Base-by-base conservation (phyloP, 2,888 invertebrate species). In the Pimpla rufipes region DNA sequence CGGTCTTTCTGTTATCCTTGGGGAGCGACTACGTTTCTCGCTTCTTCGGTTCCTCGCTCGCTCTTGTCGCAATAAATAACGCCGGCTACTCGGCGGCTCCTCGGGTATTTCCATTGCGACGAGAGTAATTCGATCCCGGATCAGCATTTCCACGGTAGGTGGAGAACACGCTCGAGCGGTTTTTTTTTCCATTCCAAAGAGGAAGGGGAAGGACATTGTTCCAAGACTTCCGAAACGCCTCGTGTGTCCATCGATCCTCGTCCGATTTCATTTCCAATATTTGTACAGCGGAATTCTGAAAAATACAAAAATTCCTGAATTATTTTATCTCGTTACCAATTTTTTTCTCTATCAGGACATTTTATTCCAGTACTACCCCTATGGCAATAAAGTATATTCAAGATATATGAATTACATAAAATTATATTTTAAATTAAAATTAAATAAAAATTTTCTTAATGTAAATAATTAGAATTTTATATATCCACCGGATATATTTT, bases 91-190 rank as follows among this genome's bases (percentile, higher is more conserved):
- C n/a, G n/a, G n/a, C n/a, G 16, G n/a, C 11, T 10, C 16, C 42
- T 71, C 29, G 16, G 37, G 21, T 68, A 37, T 71, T 35, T 71
- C n/a, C 42, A 64, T 79, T 64, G 52, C 71, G 37, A 62, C 40
- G 64, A 76, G 23, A 75, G 66, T 79, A 79, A 79, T 66, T 55
- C 71, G 78, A 79, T 29, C 1, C 55, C 5, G 77, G 45, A 70
- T 70, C 59, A 68, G 77, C 59, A 16, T 57, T 68, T 77, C 57
- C 35, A n/a, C 59, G 35, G 18, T 50, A 2, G 29, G n/a, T 16
- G 35, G 29, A 23, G 47, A 57, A 21, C 40, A 1, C 13, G 40
- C 55, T 68, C 50, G 11, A 50, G 23, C n/a, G 18, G 16, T 37
- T 52, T 50, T 29, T 50, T 10, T 16, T 29, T 50, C 18, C 21